Evolutionary conservation across 2,113 vertebrate genomes (phyloP), one percentile per base, ranked within the genome.

Genomic region (Rhegmatorhina hoffmannsi): DNA sequence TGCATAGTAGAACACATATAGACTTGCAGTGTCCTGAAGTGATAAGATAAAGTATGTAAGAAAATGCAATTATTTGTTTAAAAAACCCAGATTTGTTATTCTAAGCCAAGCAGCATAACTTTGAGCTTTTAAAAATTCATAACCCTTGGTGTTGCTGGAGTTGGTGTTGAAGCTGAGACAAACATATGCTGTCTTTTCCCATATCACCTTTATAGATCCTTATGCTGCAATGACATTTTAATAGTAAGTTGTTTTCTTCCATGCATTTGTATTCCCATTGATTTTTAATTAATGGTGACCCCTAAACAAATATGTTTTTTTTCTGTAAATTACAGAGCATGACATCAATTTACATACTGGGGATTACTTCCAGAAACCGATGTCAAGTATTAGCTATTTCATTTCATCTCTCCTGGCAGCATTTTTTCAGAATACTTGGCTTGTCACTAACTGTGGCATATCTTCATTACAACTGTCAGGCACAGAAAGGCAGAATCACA

Each of bases 381-480:
- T 64, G 38, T 63, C 59, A 86, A 56, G 52, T 70, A 77, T 76
- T 88, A 77, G 82, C 38, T 78, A 74, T 77, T 96, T 85, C 10
- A 80, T 66, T 82, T 84, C 18, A 60, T 72, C 17, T 86, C 68
- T 84, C 81, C 44, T 84, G 52, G 52, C 44, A 84, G 52, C 31
- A 31, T 72, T 94, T 87, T 76, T 88, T 64, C 70, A 63, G 85
- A 94, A 68, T 52, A 70, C 23, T 86, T 91, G 75, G 47, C 34
- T 75, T 93, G 88, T 78, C 79, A 90, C 55, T 90, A 52, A 33
- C 44, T 77, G 80, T 81, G 70, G 55, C 52, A 49, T 77, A 70
- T 67, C 82, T 93, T 94, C 79, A 86, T 90, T 92, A 89, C 52
- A 92, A 36, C 72, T 95, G 85, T 81, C 64, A 86, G 52, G 44